Conservation (phyloP, 2,888 invertebrate species). For the Netelia melanura region DNA sequence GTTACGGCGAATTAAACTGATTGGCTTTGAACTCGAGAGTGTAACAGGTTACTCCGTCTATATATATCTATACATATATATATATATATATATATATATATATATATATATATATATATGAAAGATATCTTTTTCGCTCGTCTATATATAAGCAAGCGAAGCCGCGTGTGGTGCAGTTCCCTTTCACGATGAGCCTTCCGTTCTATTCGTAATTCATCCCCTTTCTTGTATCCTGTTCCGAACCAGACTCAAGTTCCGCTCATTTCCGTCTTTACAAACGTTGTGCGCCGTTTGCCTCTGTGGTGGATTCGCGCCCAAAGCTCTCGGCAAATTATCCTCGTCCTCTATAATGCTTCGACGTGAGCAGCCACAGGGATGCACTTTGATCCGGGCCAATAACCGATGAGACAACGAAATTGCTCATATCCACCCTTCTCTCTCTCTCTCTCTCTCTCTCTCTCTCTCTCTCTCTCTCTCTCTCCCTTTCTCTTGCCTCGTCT, state of each 20-base stretch:
- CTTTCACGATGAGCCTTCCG: slow-evolving; percentile 22
- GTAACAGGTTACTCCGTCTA: slow-evolving; percentile 70
- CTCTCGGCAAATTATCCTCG: slow-evolving; percentile 32
- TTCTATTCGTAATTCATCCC: slow-evolving; percentile 29
- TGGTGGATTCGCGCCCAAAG: not conserved
- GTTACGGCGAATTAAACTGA: slow-evolving; percentile 66
- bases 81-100: not conserved
- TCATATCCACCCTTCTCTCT: not conserved
- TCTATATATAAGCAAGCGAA: not conserved
- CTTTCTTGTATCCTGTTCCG: slow-evolving; percentile 35
- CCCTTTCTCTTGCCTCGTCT: not conserved
- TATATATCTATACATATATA: not conserved
- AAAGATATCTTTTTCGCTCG: not conserved
- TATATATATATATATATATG: not conserved
- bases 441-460: slow-evolving; percentile 3
- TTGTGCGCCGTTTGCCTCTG: slow-evolving; percentile 24
- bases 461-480: not conserved
- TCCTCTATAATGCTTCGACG: not conserved
- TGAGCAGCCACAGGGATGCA: slow-evolving; percentile 31
- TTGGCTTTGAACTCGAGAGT: slow-evolving; percentile 45
- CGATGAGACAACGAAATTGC: slow-evolving; percentile 24
- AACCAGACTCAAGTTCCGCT: slow-evolving; percentile 24
- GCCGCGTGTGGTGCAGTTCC: not conserved
- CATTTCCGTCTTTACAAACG: slow-evolving; percentile 49
- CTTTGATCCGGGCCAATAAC: slow-evolving; percentile 57